phyloP scores from a whole-genome alignment of 2,888 invertebrate genomes.

The Rhingia rostrata region DNA sequence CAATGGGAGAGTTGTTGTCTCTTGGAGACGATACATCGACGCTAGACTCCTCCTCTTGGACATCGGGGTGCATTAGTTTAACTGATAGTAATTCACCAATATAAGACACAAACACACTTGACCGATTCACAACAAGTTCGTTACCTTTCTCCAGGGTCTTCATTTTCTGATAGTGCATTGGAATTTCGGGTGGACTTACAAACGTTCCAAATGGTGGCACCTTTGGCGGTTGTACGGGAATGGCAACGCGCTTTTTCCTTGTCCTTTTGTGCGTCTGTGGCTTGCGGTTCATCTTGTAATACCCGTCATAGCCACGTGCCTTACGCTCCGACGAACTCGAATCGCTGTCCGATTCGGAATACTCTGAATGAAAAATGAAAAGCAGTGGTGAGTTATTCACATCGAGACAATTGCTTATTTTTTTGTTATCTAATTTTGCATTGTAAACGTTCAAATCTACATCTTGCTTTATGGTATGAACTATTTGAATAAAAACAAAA shows the following conservation, averaged over 20 bases:
- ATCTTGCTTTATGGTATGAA: slow-evolving; percentile 72
- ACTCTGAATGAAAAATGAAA: slow-evolving; percentile 84
- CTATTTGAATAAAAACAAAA: slow-evolving; percentile 29
- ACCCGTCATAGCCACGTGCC: slow-evolving; percentile 85
- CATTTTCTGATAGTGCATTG: slow-evolving; percentile 84
- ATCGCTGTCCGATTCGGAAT: slow-evolving; percentile 95
- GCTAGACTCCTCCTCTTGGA: slow-evolving; percentile 87
- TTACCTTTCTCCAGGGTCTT: slow-evolving; percentile 81
- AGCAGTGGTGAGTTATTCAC: slow-evolving; percentile 15
- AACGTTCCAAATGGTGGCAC: slow-evolving; percentile 89
- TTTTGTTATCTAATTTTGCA: slow-evolving; percentile 46
- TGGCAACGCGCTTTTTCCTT: slow-evolving; percentile 89
- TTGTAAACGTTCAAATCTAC: slow-evolving; percentile 74
- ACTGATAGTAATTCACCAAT: slow-evolving; percentile 56
- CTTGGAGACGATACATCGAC: slow-evolving; percentile 86
- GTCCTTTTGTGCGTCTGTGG: slow-evolving; percentile 88
- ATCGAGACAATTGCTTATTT: neutral
- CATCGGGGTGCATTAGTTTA: slow-evolving; percentile 76
- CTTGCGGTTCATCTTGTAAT: slow-evolving; percentile 87
- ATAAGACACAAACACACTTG: slow-evolving; percentile 10
- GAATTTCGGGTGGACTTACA: slow-evolving; percentile 87
- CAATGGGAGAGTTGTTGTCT: slow-evolving; percentile 87
- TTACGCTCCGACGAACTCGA: slow-evolving; percentile 84
- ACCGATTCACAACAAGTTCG: slow-evolving; percentile 24
- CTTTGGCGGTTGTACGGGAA: slow-evolving; percentile 93